phyloP scores from a whole-genome alignment of 2,113 vertebrate species.

The Malurus cyaneus region DNA sequence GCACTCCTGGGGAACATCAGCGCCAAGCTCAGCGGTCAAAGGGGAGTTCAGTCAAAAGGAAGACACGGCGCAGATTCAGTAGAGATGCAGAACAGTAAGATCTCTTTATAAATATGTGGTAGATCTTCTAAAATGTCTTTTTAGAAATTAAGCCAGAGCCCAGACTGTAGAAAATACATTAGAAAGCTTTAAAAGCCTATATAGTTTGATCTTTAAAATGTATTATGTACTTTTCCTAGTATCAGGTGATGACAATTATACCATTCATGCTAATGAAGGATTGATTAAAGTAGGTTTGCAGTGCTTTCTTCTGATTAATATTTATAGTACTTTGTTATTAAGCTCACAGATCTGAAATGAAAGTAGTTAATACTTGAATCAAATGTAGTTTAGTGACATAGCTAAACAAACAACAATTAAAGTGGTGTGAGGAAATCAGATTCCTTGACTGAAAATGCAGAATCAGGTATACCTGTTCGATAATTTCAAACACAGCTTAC shows the following conservation, averaged over 20 bases:
- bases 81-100: constrained; percentile 37
- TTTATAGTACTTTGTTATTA: background rate
- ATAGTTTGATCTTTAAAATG: background rate
- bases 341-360: background rate
- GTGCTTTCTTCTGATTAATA: background rate
- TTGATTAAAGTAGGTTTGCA: background rate
- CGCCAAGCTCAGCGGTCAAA: background rate
- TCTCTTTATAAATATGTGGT: background rate
- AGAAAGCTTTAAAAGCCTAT: background rate
- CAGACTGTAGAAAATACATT: background rate
- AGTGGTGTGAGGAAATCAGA: background rate
- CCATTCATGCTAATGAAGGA: background rate
- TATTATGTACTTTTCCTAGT: background rate
- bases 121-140: background rate
- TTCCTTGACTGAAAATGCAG: background rate
- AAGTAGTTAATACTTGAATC: background rate
- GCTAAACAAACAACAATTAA: background rate
- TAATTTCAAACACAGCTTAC: background rate
- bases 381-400: background rate
- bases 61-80: background rate
- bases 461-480: background rate
- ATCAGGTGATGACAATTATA: background rate
- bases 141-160: background rate
- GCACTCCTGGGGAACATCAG: background rate
- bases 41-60: constrained; percentile 4